These are phyloP conservation scores for Tympanoctomys barrerae DNA, from an alignment of 2,797 vertebrate species.

Conservation along the genomic window DNA sequence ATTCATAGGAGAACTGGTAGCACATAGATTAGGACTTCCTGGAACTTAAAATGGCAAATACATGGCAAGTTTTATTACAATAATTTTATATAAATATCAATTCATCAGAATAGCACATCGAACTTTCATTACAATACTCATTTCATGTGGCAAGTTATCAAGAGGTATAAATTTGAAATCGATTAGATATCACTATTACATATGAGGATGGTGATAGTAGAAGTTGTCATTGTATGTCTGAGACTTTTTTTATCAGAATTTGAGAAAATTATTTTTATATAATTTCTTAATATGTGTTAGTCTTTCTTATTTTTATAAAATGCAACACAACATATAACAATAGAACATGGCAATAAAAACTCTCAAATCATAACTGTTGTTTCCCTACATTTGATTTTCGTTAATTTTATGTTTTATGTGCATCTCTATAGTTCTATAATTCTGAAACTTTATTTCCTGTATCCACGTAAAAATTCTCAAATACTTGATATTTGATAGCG, in stretches of 20 bases:
- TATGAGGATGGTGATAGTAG: neutral
- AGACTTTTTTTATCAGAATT: neutral
- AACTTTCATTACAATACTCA: neutral
- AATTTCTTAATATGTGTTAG: neutral
- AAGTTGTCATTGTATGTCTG: neutral
- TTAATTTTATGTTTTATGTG: neutral
- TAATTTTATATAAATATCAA: constrained; percentile 11
- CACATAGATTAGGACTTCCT: neutral
- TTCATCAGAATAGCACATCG: neutral
- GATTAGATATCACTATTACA: neutral
- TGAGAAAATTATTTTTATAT: neutral
- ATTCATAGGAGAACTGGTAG: neutral
- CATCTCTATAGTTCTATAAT: neutral
- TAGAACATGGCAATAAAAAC: neutral
- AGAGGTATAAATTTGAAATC: neutral
- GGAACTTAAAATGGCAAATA: constrained; percentile 20
- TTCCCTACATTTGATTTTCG: neutral
- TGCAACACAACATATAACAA: neutral
- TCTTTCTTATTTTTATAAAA: neutral
- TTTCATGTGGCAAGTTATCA: neutral
- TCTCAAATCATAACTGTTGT: neutral
- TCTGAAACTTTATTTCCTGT: neutral
- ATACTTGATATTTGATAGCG: neutral
- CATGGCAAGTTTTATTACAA: constrained; percentile 19
- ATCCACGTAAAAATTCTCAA: neutral